A percentile compares a stretch with the other conserved stretches of the same genome.
Evolutionary conservation across 2,888 invertebrate species (phyloP).

Genomic region (Yponomeuta evonymella): DNA sequence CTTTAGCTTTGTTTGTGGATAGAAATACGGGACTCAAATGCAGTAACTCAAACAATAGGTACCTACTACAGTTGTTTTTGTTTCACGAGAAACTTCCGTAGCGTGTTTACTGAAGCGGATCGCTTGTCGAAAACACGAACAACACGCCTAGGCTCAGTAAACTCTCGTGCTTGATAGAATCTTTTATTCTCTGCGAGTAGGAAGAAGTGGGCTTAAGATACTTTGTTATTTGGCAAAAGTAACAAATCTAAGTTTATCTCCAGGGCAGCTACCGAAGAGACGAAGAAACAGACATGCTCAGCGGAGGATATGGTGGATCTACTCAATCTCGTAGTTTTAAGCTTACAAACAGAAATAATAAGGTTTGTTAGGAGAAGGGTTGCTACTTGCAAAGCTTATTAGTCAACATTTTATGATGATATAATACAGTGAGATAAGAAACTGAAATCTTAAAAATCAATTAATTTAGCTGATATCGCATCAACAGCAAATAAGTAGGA

Average conservation of each 20-base stretch:
- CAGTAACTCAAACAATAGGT: not conserved
- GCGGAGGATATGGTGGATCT: not conserved
- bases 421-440: no score
- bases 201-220: no score
- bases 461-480: not conserved
- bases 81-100: constrained; percentile 2
- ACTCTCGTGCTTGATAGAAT: not conserved
- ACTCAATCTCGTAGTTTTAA: not conserved
- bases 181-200: not conserved
- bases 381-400: no score
- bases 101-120: constrained; percentile 5
- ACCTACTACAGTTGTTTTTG: constrained; percentile 5
- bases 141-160: not conserved
- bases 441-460: not conserved
- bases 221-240: no score
- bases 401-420: no score
- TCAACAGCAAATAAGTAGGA: not conserved
- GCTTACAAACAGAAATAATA: not conserved
- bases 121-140: not conserved
- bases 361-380: no score
- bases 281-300: no score
- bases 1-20: not conserved
- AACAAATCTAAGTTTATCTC: no score
- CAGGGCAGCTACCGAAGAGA: no score
- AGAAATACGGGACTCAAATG: not conserved